phyloP scores from a whole-genome alignment of 2,113 vertebrate species.

The Prunella himalayana region DNA sequence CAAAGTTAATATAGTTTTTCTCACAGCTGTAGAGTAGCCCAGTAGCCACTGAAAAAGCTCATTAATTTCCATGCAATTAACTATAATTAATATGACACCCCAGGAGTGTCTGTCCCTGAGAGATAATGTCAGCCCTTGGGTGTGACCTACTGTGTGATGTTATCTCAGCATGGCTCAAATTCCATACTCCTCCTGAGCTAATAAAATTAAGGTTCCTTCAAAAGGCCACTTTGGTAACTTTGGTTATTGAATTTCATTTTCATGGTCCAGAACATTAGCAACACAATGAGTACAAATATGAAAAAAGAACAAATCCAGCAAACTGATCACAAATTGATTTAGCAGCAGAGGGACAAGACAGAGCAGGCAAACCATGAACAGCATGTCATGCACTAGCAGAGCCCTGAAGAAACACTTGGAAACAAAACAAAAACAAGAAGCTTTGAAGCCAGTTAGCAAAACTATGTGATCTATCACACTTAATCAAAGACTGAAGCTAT shows the following conservation, averaged over 20 bases:
- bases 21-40: slow-evolving; percentile 50
- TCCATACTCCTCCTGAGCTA: neutral
- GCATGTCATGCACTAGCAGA: neutral
- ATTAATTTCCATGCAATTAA: slow-evolving; percentile 75
- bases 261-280: neutral
- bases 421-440: neutral
- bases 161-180: slow-evolving; percentile 35
- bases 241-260: slow-evolving; percentile 21
- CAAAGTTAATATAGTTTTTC: slow-evolving; percentile 29
- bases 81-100: slow-evolving; percentile 70
- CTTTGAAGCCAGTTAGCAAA: slow-evolving; percentile 55
- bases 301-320: neutral
- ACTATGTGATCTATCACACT: neutral
- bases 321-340: neutral
- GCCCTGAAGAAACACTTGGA: slow-evolving; percentile 20
- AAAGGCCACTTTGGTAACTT: slow-evolving; percentile 27
- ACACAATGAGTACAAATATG: neutral
- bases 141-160: slow-evolving; percentile 43
- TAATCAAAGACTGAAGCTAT: neutral
- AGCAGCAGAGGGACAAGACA: neutral
- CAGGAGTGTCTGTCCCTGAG: slow-evolving; percentile 51
- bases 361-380: neutral
- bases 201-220: slow-evolving; percentile 22
- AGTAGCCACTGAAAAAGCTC: slow-evolving; percentile 62
- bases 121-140: slow-evolving; percentile 66